Conservation (phyloP, 2,797 vertebrate genomes). For the Ptychadena robeensis region DNA sequence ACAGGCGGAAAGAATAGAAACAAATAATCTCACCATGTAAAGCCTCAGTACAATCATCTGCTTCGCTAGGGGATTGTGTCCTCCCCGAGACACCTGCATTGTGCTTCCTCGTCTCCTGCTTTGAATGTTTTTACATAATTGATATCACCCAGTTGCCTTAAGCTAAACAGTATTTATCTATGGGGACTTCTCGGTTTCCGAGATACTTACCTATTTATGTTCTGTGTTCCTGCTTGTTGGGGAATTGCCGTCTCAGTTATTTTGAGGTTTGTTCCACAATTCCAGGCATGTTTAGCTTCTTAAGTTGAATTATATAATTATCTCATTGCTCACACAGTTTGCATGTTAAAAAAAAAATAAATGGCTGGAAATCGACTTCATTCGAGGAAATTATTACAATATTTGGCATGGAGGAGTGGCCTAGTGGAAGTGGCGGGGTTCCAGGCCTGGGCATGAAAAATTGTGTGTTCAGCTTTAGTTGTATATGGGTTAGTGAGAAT, state of each 20-base stretch:
- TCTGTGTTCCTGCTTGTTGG: background rate
- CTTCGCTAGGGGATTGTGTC: background rate
- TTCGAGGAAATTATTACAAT: background rate
- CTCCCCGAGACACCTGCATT: constrained; percentile 19
- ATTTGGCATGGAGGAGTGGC: background rate
- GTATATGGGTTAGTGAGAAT: too few species aligned
- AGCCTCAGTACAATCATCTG: constrained; percentile 22
- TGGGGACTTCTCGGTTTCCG: constrained; percentile 1
- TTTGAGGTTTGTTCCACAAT: background rate
- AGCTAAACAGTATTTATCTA: constrained; percentile 33
- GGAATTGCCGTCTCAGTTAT: constrained; percentile 25
- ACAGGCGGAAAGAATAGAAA: background rate
- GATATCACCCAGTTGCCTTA: constrained; percentile 43
- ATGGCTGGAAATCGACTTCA: background rate
- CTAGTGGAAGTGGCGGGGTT: background rate
- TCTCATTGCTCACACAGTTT: background rate
- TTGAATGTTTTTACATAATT: constrained; percentile 53
- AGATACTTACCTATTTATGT: constrained; percentile 50
- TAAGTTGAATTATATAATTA: background rate
- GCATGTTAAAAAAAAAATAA: background rate
- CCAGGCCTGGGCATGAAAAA: too few species aligned
- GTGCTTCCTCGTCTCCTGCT: constrained; percentile 16
- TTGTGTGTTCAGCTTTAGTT: too few species aligned
- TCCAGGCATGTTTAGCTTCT: background rate
- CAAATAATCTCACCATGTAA: background rate